Percentiles rank a stretch among this genome's conserved stretches.
These are phyloP conservation scores for Saimiri boliviensis DNA, from an alignment of 2,113 vertebrate species.

Conservation along the genomic window DNA sequence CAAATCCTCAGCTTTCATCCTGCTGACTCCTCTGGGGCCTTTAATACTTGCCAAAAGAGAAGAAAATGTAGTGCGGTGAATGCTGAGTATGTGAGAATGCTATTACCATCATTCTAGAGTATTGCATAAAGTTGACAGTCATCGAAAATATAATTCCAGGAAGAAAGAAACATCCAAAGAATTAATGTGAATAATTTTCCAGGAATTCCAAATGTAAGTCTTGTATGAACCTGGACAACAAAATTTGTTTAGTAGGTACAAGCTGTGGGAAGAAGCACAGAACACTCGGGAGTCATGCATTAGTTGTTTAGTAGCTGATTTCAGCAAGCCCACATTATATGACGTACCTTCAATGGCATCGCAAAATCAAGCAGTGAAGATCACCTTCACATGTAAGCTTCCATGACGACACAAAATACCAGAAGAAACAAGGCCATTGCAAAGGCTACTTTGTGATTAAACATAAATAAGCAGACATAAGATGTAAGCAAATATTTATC, in stretches of 20 bases:
- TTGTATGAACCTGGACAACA: background rate
- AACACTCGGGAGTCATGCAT: background rate
- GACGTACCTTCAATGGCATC: background rate
- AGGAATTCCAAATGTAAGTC: background rate
- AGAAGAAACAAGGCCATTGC: background rate
- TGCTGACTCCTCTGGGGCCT: background rate
- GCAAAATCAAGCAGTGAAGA: background rate
- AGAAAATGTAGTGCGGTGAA: background rate
- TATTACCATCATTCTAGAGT: background rate
- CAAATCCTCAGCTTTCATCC: background rate
- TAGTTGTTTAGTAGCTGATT: background rate
- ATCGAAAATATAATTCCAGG: background rate
- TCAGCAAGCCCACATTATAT: background rate
- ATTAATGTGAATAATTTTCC: background rate
- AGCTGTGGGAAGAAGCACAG: background rate
- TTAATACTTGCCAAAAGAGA: background rate
- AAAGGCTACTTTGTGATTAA: background rate
- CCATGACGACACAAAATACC: background rate
- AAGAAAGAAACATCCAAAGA: background rate
- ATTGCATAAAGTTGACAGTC: background rate
- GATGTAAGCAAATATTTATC: slow-evolving; percentile 35
- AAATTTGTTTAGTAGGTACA: background rate
- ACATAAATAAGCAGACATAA: background rate
- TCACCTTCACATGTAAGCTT: background rate
- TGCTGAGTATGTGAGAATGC: background rate